These are phyloP conservation scores for Noctuana brunneofusca DNA, from an alignment of 2,888 invertebrate genomes.

Conservation along the genomic window DNA sequence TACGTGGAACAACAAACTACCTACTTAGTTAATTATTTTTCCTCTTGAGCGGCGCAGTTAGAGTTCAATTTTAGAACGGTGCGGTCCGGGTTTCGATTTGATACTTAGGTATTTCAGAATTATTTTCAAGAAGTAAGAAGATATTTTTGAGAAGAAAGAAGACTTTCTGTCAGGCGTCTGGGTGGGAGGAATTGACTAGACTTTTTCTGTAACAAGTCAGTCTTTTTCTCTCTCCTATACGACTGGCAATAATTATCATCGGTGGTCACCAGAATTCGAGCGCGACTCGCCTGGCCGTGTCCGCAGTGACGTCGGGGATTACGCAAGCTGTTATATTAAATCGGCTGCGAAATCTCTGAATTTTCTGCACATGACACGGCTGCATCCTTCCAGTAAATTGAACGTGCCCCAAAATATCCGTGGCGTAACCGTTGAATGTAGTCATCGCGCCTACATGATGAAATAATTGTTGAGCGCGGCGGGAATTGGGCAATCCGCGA, in stretches of 20 bases:
- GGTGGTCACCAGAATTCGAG: slow-evolving; percentile 32
- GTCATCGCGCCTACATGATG: slow-evolving; percentile 67
- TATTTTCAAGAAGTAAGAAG: slow-evolving; percentile 40
- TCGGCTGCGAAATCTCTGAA: slow-evolving; percentile 79
- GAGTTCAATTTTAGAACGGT: slow-evolving; percentile 28
- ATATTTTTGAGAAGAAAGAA: slow-evolving; percentile 49
- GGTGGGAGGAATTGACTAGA: slow-evolving; percentile 87
- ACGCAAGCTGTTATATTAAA: slow-evolving; percentile 72
- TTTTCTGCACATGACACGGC: slow-evolving; percentile 72
- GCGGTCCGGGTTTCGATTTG: slow-evolving; percentile 41
- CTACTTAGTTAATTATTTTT: too few species aligned
- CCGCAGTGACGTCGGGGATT: slow-evolving; percentile 79
- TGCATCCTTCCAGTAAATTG: slow-evolving; percentile 40
- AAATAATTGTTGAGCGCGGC: slow-evolving; percentile 64
- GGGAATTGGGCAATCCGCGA: slow-evolving; percentile 76
- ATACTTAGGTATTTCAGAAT: slow-evolving; percentile 49
- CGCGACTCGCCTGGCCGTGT: slow-evolving; percentile 51
- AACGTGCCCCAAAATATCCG: slow-evolving; percentile 51
- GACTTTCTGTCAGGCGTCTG: slow-evolving; percentile 72
- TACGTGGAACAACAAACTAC: background rate
- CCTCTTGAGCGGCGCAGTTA: slow-evolving; percentile 1
- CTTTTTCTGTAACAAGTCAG: slow-evolving; percentile 84
- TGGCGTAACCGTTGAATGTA: slow-evolving; percentile 63
- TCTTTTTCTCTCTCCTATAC: slow-evolving; percentile 92
- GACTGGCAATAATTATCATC: slow-evolving; percentile 74